phyloP scores from a whole-genome alignment of 2,113 vertebrate species.

The Talpa occidentalis region DNA sequence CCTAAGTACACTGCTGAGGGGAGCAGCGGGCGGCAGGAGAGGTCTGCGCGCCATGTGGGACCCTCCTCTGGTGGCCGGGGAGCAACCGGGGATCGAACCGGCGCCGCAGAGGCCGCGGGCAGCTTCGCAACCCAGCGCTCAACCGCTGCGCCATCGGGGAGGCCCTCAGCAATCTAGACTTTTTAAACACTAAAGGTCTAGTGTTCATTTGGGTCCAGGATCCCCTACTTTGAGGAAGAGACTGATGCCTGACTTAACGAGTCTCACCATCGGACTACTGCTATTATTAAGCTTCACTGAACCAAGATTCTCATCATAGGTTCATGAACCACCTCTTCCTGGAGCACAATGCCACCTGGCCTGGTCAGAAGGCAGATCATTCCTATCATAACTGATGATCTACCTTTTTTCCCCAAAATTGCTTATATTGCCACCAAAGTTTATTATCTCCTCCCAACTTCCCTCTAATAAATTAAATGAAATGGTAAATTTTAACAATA shows the following conservation, averaged over 20 bases:
- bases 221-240: background rate
- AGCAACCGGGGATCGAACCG: too few relatives aligned
- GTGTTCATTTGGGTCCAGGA: background rate
- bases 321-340: background rate
- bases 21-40: too few relatives aligned
- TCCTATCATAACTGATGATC: background rate
- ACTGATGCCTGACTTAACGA: background rate
- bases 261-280: background rate
- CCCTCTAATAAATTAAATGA: background rate
- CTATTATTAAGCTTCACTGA: background rate
- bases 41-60: too few relatives aligned
- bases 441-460: conserved; percentile 9
- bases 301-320: background rate
- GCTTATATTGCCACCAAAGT: background rate
- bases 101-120: too few relatives aligned
- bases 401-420: background rate
- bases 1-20: too few relatives aligned
- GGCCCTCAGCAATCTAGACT: background rate
- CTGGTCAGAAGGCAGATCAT: background rate
- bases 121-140: too few relatives aligned
- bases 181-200: background rate
- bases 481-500: background rate
- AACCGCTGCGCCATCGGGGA: too few relatives aligned
- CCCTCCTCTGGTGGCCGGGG: too few relatives aligned
- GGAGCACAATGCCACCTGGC: background rate